These are phyloP conservation scores for Rhizomys pruinosus DNA, from an alignment of 2,113 vertebrate genomes.

Conservation along the genomic window DNA sequence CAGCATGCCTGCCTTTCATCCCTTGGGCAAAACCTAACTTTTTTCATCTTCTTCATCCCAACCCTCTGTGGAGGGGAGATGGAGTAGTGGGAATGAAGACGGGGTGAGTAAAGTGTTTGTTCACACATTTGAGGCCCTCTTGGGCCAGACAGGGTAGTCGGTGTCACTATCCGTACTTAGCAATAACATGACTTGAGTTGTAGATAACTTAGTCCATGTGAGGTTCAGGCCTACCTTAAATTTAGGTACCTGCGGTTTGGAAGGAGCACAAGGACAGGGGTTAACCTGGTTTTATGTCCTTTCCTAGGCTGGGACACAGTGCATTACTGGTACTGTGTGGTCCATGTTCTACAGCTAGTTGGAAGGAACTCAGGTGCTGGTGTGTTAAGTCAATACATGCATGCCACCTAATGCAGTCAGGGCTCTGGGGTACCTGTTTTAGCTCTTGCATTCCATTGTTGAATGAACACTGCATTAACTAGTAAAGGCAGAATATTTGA, in stretches of 20 bases:
- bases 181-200: too few relatives aligned
- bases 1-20: not conserved
- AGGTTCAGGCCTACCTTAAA: not conserved
- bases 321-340: not conserved
- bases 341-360: not conserved
- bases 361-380: not conserved
- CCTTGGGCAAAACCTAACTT: not conserved
- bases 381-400: too few relatives aligned
- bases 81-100: not conserved
- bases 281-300: fast-evolving
- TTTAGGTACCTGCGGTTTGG: not conserved
- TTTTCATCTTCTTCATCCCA: too few relatives aligned
- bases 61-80: fast-evolving
- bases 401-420: not conserved
- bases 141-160: too few relatives aligned
- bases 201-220: not conserved
- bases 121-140: not conserved
- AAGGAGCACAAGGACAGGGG: not conserved
- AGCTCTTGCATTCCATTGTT: not conserved
- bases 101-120: not conserved
- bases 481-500: not conserved
- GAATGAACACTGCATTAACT: too few relatives aligned
- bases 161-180: not conserved
- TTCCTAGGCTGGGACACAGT: too few relatives aligned
- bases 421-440: fast-evolving